phyloP scores from a whole-genome alignment of 2,888 invertebrate genomes.

The Dolichomitus sp. region DNA sequence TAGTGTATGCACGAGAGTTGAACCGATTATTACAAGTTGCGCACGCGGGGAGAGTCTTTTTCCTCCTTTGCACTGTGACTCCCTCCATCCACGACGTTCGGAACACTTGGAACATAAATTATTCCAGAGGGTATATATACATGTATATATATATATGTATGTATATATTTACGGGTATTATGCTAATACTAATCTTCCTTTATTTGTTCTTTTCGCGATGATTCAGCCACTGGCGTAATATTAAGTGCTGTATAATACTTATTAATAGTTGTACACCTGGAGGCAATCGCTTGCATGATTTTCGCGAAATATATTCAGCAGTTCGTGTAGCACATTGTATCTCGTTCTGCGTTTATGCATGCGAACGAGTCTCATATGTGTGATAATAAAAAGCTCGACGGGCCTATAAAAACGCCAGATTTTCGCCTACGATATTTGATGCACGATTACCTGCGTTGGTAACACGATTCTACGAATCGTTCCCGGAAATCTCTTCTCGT shows the following conservation, averaged over 20 bases:
- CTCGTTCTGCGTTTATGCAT: neutral
- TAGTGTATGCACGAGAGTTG: slow-evolving; percentile 23
- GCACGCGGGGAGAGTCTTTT: slow-evolving; percentile 16
- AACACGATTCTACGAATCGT: slow-evolving; percentile 22
- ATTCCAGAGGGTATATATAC: neutral
- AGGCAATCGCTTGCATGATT: slow-evolving; percentile 26
- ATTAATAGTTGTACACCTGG: slow-evolving; percentile 55
- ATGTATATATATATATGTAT: no score
- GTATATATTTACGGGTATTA: slow-evolving; percentile 23
- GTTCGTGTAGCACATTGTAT: neutral
- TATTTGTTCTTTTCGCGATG: slow-evolving; percentile 49
- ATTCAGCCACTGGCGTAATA: slow-evolving; percentile 41
- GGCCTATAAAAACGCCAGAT: neutral
- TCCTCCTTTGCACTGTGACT: neutral
- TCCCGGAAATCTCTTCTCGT: slow-evolving; percentile 23
- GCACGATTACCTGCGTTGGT: neutral
- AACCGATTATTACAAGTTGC: slow-evolving; percentile 50
- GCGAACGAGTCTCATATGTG: neutral
- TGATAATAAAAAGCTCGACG: neutral
- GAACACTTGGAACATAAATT: slow-evolving; percentile 54
- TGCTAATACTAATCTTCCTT: slow-evolving; percentile 49
- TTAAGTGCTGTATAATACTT: slow-evolving; percentile 34
- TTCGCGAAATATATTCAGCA: slow-evolving; percentile 8
- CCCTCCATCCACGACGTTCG: slow-evolving; percentile 10
- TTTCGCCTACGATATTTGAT: neutral